phyloP scores from a whole-genome alignment of 2,888 invertebrate genomes.

The Synergus gifuensis region DNA sequence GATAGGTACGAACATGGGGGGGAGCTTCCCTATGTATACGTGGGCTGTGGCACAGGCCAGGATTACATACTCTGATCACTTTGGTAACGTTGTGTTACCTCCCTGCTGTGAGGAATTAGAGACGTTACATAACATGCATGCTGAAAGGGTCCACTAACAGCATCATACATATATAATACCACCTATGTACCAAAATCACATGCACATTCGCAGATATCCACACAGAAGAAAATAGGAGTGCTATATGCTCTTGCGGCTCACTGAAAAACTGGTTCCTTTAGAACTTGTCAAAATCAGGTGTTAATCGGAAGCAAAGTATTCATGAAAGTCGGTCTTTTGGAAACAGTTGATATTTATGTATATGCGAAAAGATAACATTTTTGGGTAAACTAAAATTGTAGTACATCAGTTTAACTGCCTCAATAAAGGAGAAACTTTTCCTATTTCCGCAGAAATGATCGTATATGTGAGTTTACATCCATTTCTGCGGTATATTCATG shows the following conservation, averaged over 20 bases:
- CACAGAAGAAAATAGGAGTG: not conserved
- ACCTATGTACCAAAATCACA: not conserved
- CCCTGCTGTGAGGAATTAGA: conserved; percentile 63
- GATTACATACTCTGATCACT: conserved; percentile 52
- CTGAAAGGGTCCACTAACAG: conserved; percentile 43
- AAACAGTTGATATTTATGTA: too few species aligned
- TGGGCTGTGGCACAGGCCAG: conserved; percentile 44
- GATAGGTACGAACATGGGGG: conserved; percentile 44
- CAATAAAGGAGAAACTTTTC: too few species aligned
- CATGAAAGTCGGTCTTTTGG: too few species aligned
- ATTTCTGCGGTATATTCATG: not conserved
- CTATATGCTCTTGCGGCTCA: too few species aligned
- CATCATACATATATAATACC: not conserved
- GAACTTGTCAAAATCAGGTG: too few species aligned
- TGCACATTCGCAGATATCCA: not conserved
- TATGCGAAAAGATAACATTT: too few species aligned
- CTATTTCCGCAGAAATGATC: too few species aligned
- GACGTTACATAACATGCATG: conserved; percentile 58
- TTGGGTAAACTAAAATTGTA: too few species aligned
- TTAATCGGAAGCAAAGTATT: too few species aligned
- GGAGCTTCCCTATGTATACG: conserved; percentile 51
- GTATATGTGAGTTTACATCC: not conserved
- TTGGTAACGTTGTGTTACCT: conserved; percentile 53
- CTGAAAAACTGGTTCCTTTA: too few species aligned
- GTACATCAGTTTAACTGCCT: too few species aligned